Evolutionary conservation across 2,797 vertebrate species (phyloP).

Genomic region (Paguma larvata): DNA sequence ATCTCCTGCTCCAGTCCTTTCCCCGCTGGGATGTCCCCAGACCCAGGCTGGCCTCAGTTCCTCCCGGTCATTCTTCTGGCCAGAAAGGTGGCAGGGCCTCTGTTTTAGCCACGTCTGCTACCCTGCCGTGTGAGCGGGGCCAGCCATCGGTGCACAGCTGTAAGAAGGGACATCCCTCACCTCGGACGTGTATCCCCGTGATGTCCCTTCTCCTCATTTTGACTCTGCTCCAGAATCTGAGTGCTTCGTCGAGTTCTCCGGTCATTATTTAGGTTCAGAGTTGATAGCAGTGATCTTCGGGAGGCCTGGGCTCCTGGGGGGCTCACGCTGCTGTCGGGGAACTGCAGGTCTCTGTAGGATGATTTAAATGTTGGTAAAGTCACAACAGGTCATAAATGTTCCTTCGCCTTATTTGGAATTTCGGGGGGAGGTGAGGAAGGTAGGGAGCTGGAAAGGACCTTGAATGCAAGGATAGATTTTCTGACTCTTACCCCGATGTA

Average conservation of each 20-base stretch:
- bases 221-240: fast-evolving
- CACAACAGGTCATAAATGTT: neutral
- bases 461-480: neutral
- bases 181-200: neutral
- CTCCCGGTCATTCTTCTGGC: neutral
- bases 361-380: neutral
- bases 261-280: neutral
- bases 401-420: neutral
- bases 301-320: neutral
- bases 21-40: neutral
- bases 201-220: neutral
- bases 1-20: neutral
- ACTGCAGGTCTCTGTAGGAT: neutral
- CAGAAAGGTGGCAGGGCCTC: neutral
- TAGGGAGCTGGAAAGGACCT: neutral
- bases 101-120: neutral
- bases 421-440: too few species aligned
- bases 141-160: too few species aligned
- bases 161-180: too few species aligned
- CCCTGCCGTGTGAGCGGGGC: fast-evolving
- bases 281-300: too few species aligned
- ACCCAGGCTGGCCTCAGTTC: neutral
- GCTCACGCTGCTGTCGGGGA: neutral
- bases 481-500: neutral
- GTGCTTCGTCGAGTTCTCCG: too few species aligned